Evolutionary conservation across 1,140 invertebrate species (phyloP).

Genomic region (Sminthurides bifidus): DNA sequence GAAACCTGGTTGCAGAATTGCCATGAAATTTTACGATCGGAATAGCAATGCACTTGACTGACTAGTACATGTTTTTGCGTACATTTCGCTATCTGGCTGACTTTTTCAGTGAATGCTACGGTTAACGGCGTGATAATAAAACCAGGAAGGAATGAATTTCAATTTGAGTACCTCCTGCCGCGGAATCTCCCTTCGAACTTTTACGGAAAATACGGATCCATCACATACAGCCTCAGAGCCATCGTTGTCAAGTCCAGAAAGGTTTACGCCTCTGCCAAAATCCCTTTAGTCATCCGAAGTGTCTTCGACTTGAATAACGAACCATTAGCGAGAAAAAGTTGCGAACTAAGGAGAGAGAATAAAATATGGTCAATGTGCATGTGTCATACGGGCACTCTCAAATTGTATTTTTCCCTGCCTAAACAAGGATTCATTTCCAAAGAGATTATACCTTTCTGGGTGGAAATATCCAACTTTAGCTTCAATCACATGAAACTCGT

Average conservation of each 20-base stretch:
- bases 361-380: slow-evolving; percentile 7
- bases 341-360: neutral
- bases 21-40: no score
- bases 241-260: neutral
- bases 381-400: slow-evolving; percentile 1
- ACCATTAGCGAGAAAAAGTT: slow-evolving; percentile 14
- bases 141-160: neutral
- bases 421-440: slow-evolving; percentile 1
- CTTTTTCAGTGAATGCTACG: neutral
- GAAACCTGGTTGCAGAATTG: no score
- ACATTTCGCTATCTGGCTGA: no score
- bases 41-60: no score
- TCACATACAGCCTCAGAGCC: neutral
- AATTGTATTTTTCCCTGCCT: neutral
- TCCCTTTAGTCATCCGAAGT: slow-evolving; percentile 22
- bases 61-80: no score
- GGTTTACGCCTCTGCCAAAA: slow-evolving; percentile 5
- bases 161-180: neutral
- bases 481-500: neutral
- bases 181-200: neutral
- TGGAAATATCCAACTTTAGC: slow-evolving; percentile 1
- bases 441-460: neutral
- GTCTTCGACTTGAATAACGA: slow-evolving; percentile 28
- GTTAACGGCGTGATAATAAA: neutral
- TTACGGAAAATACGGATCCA: neutral